Evolutionary conservation across 2,888 invertebrate species (phyloP).

Genomic region (Orthonevra nobilis): DNA sequence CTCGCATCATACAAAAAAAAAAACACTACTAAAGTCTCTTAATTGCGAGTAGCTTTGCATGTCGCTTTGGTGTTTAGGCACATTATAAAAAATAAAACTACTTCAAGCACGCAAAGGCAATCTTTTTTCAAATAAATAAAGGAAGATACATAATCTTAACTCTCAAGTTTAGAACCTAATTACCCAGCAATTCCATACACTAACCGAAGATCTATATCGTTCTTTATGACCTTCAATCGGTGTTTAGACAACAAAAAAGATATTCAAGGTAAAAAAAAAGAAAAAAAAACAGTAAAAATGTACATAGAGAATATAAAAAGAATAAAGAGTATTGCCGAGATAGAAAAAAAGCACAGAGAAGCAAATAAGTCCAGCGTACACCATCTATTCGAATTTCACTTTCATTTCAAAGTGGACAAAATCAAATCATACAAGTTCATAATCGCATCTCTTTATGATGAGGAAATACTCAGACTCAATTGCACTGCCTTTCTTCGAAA

Average conservation of each 20-base stretch:
- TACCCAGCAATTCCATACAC: background rate
- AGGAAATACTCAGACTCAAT: conserved; percentile 20
- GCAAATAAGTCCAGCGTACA: background rate
- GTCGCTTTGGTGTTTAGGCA: too few species aligned
- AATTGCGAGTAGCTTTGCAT: too few species aligned
- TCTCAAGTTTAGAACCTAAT: background rate
- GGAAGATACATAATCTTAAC: too few species aligned
- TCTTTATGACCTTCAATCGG: conserved; percentile 4
- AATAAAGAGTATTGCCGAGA: conserved; percentile 17
- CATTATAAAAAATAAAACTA: too few species aligned
- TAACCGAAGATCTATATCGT: conserved; percentile 1
- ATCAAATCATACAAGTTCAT: conserved; percentile 5
- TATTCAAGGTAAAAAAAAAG: background rate
- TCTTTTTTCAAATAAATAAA: too few species aligned
- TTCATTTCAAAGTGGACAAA: conserved; percentile 20
- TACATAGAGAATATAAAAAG: background rate
- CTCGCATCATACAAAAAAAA: too few species aligned
- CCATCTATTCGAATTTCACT: conserved; percentile 12
- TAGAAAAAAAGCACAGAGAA: background rate
- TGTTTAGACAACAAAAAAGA: conserved; percentile 2
- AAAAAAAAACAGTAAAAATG: too few species aligned
- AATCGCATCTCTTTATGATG: conserved; percentile 8
- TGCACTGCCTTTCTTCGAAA: conserved; percentile 1
- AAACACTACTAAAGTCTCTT: too few species aligned
- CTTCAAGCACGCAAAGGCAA: too few species aligned